A percentile compares a stretch with the other conserved stretches of the same genome.
Conservation (phyloP, 2,113 vertebrate genomes). For the Eidolon helvum region DNA sequence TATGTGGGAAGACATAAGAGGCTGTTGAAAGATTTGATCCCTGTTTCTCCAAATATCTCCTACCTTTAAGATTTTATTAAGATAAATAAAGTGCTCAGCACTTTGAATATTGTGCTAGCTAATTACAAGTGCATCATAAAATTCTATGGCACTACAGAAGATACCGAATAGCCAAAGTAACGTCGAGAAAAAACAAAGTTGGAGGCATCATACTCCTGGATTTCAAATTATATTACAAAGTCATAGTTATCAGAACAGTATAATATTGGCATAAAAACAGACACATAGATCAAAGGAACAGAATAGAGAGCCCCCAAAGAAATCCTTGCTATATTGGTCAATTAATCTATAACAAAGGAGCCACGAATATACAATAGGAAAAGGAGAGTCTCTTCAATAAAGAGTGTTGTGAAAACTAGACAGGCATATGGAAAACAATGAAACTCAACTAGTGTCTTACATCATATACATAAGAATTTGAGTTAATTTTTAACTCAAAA, state of each 20-base stretch:
- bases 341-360: neutral
- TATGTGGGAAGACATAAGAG: neutral
- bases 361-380: neutral
- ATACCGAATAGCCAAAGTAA: neutral
- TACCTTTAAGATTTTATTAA: neutral
- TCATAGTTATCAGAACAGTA: neutral
- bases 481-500: neutral
- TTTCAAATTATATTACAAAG: neutral
- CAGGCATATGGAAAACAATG: neutral
- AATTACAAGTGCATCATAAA: neutral
- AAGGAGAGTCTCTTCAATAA: neutral
- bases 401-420: neutral
- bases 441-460: neutral
- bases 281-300: neutral
- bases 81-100: conserved; percentile 1
- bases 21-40: neutral
- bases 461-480: neutral
- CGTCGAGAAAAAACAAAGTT: neutral
- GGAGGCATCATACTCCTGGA: neutral
- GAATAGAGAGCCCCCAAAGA: neutral
- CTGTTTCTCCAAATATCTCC: neutral
- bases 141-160: neutral
- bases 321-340: no score
- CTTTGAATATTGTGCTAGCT: neutral
- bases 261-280: neutral